These are phyloP conservation scores for Limnodromus scolopaceus DNA, from an alignment of 2,797 vertebrate species.

Conservation along the genomic window DNA sequence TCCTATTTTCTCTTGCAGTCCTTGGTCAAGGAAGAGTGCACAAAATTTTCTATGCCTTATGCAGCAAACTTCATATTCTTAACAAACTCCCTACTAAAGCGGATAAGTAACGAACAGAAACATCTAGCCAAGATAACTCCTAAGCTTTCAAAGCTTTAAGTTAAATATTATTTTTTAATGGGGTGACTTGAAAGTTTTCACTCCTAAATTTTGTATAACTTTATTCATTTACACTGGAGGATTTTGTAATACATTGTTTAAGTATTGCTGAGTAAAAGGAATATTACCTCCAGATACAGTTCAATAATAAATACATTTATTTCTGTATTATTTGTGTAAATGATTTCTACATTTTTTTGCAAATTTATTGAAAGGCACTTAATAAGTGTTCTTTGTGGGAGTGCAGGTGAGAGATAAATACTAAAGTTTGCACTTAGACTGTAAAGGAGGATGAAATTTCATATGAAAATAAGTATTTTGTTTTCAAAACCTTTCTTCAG, in stretches of 20 bases:
- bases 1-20: conserved; percentile 77
- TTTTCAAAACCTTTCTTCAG: background rate
- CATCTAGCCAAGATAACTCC: conserved; percentile 67
- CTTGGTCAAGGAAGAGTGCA: conserved; percentile 78
- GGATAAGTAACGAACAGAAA: conserved; percentile 69
- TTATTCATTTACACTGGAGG: conserved; percentile 11
- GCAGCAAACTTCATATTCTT: conserved; percentile 75
- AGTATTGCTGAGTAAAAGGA: background rate
- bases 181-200: conserved; percentile 44
- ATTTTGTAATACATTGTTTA: background rate
- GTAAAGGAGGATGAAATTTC: background rate
- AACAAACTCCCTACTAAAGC: conserved; percentile 78
- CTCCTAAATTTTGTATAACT: conserved; percentile 2
- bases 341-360: background rate
- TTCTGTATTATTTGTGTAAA: background rate
- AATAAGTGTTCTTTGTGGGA: background rate
- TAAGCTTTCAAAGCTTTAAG: conserved; percentile 45
- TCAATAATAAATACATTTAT: background rate
- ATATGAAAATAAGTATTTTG: background rate
- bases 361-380: background rate
- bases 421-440: background rate
- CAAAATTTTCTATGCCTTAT: conserved; percentile 78
- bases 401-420: background rate
- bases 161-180: conserved; percentile 42
- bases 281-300: background rate